Evolutionary conservation across 2,888 invertebrate genomes (phyloP), one percentile per base, ranked within the genome.

Genomic region (Lithodes maja): DNA sequence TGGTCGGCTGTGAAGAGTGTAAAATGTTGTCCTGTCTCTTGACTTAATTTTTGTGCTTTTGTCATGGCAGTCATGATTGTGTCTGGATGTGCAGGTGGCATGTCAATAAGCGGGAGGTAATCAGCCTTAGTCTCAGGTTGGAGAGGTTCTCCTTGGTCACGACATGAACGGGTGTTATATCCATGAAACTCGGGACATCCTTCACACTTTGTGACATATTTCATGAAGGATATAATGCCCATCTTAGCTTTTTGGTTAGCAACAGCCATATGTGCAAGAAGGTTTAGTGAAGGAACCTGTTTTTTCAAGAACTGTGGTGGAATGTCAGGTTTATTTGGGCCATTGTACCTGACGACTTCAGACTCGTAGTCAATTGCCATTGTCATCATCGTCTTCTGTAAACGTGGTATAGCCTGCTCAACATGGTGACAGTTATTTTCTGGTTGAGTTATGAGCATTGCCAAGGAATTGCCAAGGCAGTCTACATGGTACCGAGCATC

Each of bases 141-240:
- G 33, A 33, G 33, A 33, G 33, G 33, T 33, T 33, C 33, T 33
- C 33, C 75, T 75, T 84, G 77, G 55, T 84, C 77, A 84, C 33
- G 55, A 61, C 77, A 55, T 49, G 55, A 77, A 84, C 75, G 77
- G 12, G 75, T 84, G 49, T 84, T 84, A 77, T 75, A 77, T 84
- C 84, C 77, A 55, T 84, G 33, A 84, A 84, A 84, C 77, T 82
- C 82, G 50, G 82, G 49, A 68, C 82, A 82, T n/a, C 69, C 69
- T 82, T 69, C 82, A 69, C 82, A 74, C 33, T n/a, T 84, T 77
- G 55, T 77, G 84, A 77, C 80, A 9, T n/a, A 52, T 55, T 80
- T 80, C 55, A 80, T 9, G 54, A 80, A 52, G 80, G 80, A 80
- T 80, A 80, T 80, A 80, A 80, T 54, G 53, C 52, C 52, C 53